phyloP scores from a whole-genome alignment of 2,113 vertebrate species.

The Dromaius novaehollandiae region DNA sequence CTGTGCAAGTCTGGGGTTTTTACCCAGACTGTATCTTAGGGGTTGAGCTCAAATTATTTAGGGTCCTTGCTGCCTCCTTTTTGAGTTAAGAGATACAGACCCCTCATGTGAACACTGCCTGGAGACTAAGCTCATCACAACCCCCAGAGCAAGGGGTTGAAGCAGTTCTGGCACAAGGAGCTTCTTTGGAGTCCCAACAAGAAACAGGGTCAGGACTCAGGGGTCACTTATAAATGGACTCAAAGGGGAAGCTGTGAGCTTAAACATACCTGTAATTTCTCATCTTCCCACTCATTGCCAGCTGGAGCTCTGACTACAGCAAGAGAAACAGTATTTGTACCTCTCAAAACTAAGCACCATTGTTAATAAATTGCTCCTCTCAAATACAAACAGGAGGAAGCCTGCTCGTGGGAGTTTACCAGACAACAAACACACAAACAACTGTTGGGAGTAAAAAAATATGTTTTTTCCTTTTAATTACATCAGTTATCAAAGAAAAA shows the following conservation, averaged over 20 bases:
- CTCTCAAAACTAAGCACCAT: not conserved
- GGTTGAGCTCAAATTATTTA: not conserved
- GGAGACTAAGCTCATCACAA: not conserved
- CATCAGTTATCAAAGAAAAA: slow-evolving; percentile 88
- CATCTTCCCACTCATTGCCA: not conserved
- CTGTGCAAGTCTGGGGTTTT: not conserved
- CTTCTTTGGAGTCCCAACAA: fast-evolving
- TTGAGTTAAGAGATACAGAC: not conserved
- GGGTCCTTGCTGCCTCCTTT: not conserved
- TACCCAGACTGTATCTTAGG: not conserved
- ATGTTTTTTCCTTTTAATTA: slow-evolving; percentile 88
- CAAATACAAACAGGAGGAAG: not conserved
- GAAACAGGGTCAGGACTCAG: fast-evolving
- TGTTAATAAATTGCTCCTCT: not conserved
- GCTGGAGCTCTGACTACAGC: not conserved
- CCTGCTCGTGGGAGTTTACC: not conserved
- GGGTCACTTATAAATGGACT: fast-evolving
- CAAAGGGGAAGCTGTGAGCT: fast-evolving
- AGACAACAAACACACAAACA: not conserved
- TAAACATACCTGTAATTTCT: fast-evolving
- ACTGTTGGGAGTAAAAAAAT: slow-evolving; percentile 93
- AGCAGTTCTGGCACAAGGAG: not conserved
- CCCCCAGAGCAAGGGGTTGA: not conserved
- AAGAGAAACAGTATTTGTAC: too few species aligned
- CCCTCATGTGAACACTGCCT: not conserved